A percentile compares a stretch with the other conserved stretches of the same genome.
Conservation (phyloP, 2,888 invertebrate genomes). For the Pachycephus smyrnensis region DNA sequence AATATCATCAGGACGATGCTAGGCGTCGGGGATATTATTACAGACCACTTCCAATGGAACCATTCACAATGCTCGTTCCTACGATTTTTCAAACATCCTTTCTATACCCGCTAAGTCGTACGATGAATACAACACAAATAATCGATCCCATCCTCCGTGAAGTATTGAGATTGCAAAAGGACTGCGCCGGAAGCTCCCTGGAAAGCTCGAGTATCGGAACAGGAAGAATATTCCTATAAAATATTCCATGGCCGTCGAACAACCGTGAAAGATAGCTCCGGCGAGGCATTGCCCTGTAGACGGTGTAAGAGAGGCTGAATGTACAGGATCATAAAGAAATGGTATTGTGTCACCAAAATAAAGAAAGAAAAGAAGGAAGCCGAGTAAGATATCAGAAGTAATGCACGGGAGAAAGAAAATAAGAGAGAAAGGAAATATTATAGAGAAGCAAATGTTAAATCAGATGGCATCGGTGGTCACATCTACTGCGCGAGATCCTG, state of each 20-base stretch:
- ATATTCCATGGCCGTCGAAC: background rate
- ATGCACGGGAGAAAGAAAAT: background rate
- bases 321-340: background rate
- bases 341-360: background rate
- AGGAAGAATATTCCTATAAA: background rate
- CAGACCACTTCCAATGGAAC: conserved; percentile 6
- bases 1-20: conserved; percentile 27
- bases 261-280: background rate
- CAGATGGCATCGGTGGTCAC: background rate
- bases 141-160: background rate
- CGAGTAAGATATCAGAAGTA: background rate
- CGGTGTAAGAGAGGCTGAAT: background rate
- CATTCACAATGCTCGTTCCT: background rate
- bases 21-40: conserved; percentile 7
- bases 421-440: background rate
- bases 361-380: background rate
- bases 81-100: background rate
- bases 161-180: background rate
- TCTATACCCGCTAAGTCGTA: background rate
- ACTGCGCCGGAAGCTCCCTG: background rate
- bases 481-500: background rate
- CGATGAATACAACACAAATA: background rate
- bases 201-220: background rate
- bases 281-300: background rate
- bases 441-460: background rate